Evolutionary conservation across 2,888 invertebrate genomes (phyloP).

Genomic region (Proisotoma minuta): DNA sequence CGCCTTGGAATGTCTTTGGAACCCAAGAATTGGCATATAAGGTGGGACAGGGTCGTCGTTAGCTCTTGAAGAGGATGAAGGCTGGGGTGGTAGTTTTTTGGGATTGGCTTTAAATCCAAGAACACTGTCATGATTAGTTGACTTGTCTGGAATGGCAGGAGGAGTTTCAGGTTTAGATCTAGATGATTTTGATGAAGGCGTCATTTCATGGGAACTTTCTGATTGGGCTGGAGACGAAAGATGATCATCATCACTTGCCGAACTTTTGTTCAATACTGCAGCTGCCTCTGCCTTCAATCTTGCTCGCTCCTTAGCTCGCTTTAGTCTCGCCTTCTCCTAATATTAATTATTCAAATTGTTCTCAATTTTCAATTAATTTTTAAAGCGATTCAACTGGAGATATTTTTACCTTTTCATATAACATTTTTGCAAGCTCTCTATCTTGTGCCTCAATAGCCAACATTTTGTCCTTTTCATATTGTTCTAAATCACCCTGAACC

Average conservation of each 20-base stretch:
- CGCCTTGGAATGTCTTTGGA: too few species aligned
- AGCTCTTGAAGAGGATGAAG: constrained; percentile 16
- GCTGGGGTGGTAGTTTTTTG: constrained; percentile 42
- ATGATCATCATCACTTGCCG: constrained; percentile 22
- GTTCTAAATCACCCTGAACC: constrained; percentile 64
- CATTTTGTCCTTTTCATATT: constrained; percentile 60
- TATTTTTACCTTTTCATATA: constrained; percentile 61
- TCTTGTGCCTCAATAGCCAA: constrained; percentile 75
- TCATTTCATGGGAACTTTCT: constrained; percentile 6
- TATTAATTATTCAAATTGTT: neutral
- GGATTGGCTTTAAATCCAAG: constrained; percentile 43
- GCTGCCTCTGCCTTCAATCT: constrained; percentile 59
- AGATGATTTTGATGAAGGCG: constrained; percentile 12
- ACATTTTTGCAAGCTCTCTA: constrained; percentile 68
- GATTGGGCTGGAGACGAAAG: constrained; percentile 20
- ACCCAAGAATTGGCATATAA: constrained; percentile 46
- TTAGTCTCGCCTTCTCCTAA: constrained; percentile 65
- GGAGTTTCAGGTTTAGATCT: neutral
- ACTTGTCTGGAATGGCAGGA: constrained; percentile 34
- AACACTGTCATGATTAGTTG: constrained; percentile 27
- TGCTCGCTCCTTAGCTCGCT: constrained; percentile 66
- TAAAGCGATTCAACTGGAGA: neutral
- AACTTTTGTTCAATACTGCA: constrained; percentile 34
- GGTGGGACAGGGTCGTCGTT: constrained; percentile 41
- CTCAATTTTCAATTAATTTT: neutral